These are phyloP conservation scores for Tragulus kanchil DNA, from an alignment of 2,113 vertebrate genomes.

Conservation along the genomic window DNA sequence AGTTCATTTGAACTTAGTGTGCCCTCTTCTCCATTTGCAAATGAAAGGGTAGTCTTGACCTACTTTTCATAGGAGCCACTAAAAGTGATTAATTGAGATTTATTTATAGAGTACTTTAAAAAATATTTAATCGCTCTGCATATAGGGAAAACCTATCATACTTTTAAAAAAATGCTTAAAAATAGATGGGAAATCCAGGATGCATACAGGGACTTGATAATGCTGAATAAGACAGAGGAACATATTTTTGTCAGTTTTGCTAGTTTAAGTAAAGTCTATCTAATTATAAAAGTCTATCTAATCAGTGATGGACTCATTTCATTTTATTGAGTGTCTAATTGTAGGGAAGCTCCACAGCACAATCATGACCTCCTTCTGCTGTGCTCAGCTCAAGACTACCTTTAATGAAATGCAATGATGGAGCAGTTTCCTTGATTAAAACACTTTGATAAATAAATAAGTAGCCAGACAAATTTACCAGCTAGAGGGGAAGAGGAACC, in stretches of 20 bases:
- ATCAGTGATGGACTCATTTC: slow-evolving; percentile 44
- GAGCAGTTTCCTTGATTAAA: slow-evolving; percentile 80
- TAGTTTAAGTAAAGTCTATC: slow-evolving; percentile 67
- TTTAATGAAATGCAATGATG: slow-evolving; percentile 79
- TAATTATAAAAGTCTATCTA: slow-evolving; percentile 69
- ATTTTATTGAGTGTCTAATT: slow-evolving; percentile 44
- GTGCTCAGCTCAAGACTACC: slow-evolving; percentile 42
- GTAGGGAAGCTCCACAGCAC: background rate
- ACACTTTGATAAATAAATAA: slow-evolving; percentile 82
- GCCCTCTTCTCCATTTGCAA: slow-evolving; percentile 44
- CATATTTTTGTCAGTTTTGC: slow-evolving; percentile 31
- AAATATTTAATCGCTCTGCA: slow-evolving; percentile 12
- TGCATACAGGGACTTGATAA: background rate
- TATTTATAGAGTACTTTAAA: slow-evolving; percentile 20
- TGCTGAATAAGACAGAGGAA: slow-evolving; percentile 25
- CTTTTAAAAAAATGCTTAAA: background rate
- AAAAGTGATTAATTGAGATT: slow-evolving; percentile 57
- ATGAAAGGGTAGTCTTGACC: slow-evolving; percentile 47
- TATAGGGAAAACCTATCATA: slow-evolving; percentile 22
- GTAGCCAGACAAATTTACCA: slow-evolving; percentile 66
- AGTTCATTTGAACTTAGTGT: slow-evolving; percentile 54
- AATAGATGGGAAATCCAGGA: background rate
- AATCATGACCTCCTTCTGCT: slow-evolving; percentile 64
- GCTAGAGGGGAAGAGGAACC: background rate
- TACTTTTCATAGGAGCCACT: slow-evolving; percentile 42